Conservation (phyloP, 2,888 invertebrate genomes). For the Caenorhabditis sinica region DNA sequence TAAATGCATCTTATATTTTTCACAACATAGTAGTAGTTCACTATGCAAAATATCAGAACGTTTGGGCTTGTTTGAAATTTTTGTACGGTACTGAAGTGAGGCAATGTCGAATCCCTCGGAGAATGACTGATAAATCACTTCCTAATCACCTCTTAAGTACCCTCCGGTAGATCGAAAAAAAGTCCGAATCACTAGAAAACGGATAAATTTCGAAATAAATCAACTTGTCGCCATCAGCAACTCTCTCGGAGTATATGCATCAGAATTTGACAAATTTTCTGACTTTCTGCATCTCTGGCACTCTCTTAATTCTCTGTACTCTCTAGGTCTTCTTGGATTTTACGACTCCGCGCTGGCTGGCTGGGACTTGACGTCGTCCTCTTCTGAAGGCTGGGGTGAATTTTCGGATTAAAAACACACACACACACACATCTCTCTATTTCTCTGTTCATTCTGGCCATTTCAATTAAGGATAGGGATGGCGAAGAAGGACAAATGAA, state of each 20-base stretch:
- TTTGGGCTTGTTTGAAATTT: no score
- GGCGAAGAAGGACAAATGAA: slow-evolving; percentile 31
- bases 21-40: no score
- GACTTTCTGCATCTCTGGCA: slow-evolving; percentile 8
- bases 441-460: neutral
- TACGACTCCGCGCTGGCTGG: slow-evolving; percentile 46
- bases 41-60: no score
- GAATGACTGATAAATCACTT: no score
- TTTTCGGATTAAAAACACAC: slow-evolving; percentile 63
- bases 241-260: neutral
- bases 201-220: slow-evolving; percentile 38
- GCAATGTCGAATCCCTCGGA: no score
- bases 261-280: neutral
- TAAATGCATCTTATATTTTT: no score
- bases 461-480: slow-evolving; percentile 52
- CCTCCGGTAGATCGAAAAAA: neutral
- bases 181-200: slow-evolving; percentile 17
- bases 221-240: slow-evolving; percentile 29
- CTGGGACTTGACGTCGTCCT: slow-evolving; percentile 2
- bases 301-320: neutral
- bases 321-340: slow-evolving; percentile 29
- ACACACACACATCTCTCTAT: neutral
- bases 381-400: slow-evolving; percentile 35
- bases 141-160: no score
- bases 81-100: no score